Conservation (phyloP, 2,888 invertebrate species). For the Elysia crispata region DNA sequence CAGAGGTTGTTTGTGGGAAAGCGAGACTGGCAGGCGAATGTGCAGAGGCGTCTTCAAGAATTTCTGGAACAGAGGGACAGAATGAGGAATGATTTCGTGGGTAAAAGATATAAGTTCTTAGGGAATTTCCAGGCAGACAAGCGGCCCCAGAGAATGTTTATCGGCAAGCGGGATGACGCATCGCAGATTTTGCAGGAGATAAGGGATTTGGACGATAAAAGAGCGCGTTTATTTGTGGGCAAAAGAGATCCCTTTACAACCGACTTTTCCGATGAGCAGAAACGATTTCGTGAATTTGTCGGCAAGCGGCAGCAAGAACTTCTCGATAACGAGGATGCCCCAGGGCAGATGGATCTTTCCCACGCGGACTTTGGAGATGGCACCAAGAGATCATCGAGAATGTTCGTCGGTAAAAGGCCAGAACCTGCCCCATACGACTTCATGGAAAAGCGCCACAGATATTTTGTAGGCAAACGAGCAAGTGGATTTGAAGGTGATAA, state of each 20-base stretch:
- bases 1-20: too few species aligned
- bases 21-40: too few species aligned
- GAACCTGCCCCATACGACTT: background rate
- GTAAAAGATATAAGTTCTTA: constrained; percentile 12
- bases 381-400: background rate
- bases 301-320: constrained; percentile 28
- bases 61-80: too few species aligned
- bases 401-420: constrained; percentile 6
- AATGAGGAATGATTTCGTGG: background rate
- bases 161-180: background rate
- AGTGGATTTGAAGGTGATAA: background rate
- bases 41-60: too few species aligned
- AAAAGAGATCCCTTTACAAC: background rate
- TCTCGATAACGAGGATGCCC: background rate
- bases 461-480: constrained; percentile 38
- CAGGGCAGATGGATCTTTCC: background rate
- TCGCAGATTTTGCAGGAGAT: background rate
- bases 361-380: too few species aligned
- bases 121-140: background rate
- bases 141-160: background rate
- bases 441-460: constrained; percentile 35
- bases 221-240: constrained; percentile 36
- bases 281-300: constrained; percentile 44
- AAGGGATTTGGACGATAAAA: background rate
- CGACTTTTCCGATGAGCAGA: background rate